Base-by-base conservation (phyloP, 2,113 vertebrate genomes). In the Anguilla japonica region DNA sequence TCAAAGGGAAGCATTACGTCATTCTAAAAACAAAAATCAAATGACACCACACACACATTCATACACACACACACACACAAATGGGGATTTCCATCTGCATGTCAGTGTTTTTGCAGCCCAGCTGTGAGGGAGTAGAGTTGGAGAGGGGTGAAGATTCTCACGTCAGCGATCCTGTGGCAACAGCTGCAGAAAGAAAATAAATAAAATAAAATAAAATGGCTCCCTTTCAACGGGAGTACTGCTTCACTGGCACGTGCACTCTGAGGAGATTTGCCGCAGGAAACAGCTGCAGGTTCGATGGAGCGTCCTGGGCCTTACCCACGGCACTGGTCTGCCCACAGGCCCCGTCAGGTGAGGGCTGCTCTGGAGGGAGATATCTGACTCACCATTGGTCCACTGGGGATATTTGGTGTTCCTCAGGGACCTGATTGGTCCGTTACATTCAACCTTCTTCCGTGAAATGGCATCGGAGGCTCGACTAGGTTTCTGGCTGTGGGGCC, bases 131-230 rank as follows among this genome's bases (percentile, higher is more conserved):
- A 29, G 18, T 7, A 29, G 1, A 41, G 46, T 78, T 43, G 18
- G 16, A 43, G 39, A 29, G 60, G 41, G 46, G 34, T 1, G 71
- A 34, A 75, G 71, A 75, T 75, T 75, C 53, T 53, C 39, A 79
- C 50, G 2, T 40, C 2, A 7, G 86, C 80, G 75, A 56, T 40
- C 82, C 50, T 18, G 50, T 75, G 85, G 85, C 82, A 26, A 83
- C 82, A 6, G 40, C 16, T 41, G 46, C 53, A 46, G 34, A 84
- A 56, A 53, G 1, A 2, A 46, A 46, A 53, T 13, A 53, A 43
- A 46, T 63, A 46, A 84, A 56, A 53, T 14, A 2, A 46, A 46
- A 53, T 13, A 53, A 43, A 46, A 78, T 50, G 29, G 81, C 63
- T 78, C 43, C 18, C 5, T 46, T 87, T 53, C 67, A 39, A 3